Evolutionary conservation across 1,140 invertebrate species (phyloP), one percentile per base, ranked within the genome.

Genomic region (Drosophila nigrodunni): DNA sequence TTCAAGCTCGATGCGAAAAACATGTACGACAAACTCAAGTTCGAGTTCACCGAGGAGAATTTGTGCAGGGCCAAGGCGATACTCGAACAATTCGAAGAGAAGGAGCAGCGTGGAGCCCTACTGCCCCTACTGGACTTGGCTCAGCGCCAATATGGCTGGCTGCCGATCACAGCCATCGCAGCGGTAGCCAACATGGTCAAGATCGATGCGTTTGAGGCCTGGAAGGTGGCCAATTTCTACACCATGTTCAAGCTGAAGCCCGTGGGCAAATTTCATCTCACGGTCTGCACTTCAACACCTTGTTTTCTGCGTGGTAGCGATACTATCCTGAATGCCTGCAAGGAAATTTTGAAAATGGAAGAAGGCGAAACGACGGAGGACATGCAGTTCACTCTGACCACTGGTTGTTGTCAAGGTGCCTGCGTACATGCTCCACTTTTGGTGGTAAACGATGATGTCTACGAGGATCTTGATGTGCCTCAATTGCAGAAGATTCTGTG

Each of bases 141-240:
- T 1, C 79, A 85, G 49, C 80, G 81, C 1, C 81, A 85, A 43
- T 54, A 85, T 11, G 81, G 81, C 7, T 85, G 81, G 81, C 54
- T 85, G 9, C 74, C 81, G 18, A 80, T 85, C 43, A 67, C 79
- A 4, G 79, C 81, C 35, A 66, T 85, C 0, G 7, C 58, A 2
- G 30, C 61, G 2, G 79, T 85, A 9, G 79, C 81, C 10, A 35
- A 77, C 2, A 35, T 62, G 25, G 37, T 85, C 0, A 61, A 77
- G 18, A 25, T 85, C 0, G 77, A 80, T 9, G 67, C 80, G 1
- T 82, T 74, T 41, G 41, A 47, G n/a, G 81, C 64, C n/a, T 85
- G 50, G 52, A 59, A 85, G 15, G 73, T 70, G 52, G 79, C 79
- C 44, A 54, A 43, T 18, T 85, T 67, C 30, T 85, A 85, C 37